Evolutionary conservation across 2,797 vertebrate genomes (phyloP), one percentile per base, ranked within the genome.

Genomic region (Alectoris magna): DNA sequence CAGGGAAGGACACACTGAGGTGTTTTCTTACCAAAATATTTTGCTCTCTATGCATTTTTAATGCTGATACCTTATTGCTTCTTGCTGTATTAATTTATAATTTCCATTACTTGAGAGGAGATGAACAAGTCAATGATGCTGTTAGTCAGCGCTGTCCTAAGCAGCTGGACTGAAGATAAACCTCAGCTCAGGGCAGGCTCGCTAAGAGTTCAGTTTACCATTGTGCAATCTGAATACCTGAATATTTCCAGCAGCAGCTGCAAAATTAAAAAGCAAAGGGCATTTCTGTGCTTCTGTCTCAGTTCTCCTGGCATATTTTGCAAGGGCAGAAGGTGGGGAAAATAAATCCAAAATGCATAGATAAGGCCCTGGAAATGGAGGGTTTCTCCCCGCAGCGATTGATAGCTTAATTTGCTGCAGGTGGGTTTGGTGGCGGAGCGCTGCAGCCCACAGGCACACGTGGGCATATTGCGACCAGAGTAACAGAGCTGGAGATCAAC

Each of bases 121-220:
- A 62, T 79, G 75, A 90, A 77, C 93, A 87, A 92, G 83, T 69
- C 69, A 39, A 55, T 76, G 49, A 83, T 90, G 49, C 63, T 70
- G 53, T 93, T 96, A 85, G 55, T 93, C 95, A 86, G 41, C 93
- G 95, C 92, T 96, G 87, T 91, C 51, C 80, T 95, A 89, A 94
- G 91, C 90, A 93, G 72, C 74, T 39, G 24, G 12, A 15, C 58
- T 78, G 78, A 64, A 75, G 83, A 31, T 74, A 90, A 95, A 71
- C 43, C 44, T 55, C 77, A 87, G 70, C 44, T 71, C 63, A 55
- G 82, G 4, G 2, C 6, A 55, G 36, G 19, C 49, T 71, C 46
- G 23, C 16, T 2, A 66, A 59, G n/a, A 44, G 66, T 46, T 75
- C 23, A 38, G 29, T 17, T 44, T 53, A 56, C 36, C 36, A 6